Conservation (phyloP, 2,113 vertebrate genomes). For the Tyrannus savana region DNA sequence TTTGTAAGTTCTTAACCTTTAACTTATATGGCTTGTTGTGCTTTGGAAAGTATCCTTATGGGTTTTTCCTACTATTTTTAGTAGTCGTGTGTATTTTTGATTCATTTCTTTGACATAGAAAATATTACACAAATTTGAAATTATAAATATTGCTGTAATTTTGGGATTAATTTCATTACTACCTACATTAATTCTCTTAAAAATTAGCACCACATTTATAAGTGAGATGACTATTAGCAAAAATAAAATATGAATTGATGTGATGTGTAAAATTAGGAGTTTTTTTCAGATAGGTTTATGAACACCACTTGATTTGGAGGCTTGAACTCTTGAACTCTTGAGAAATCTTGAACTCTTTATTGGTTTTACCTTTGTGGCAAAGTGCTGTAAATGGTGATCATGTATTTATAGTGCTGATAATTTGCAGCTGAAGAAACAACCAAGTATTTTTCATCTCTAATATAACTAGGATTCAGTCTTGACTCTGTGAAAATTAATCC, state of each 20-base stretch:
- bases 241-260: not conserved
- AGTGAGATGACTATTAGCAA: not conserved
- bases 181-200: not conserved
- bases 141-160: not conserved
- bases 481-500: not conserved
- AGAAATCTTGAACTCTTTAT: not conserved
- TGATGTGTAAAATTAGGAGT: not conserved
- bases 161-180: not conserved
- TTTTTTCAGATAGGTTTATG: not conserved
- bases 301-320: not conserved
- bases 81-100: not conserved
- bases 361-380: not conserved
- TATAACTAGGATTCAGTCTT: not conserved
- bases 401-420: not conserved
- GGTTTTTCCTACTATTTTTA: not conserved
- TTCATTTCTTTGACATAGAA: not conserved
- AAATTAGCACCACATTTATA: not conserved
- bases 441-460: not conserved
- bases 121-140: not conserved
- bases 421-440: not conserved
- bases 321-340: not conserved
- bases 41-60: not conserved
- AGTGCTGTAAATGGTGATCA: not conserved
- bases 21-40: not conserved
- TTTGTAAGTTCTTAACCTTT: not conserved